These are phyloP conservation scores for Dermochelys coriacea DNA, from an alignment of 2,797 vertebrate species.

Conservation along the genomic window DNA sequence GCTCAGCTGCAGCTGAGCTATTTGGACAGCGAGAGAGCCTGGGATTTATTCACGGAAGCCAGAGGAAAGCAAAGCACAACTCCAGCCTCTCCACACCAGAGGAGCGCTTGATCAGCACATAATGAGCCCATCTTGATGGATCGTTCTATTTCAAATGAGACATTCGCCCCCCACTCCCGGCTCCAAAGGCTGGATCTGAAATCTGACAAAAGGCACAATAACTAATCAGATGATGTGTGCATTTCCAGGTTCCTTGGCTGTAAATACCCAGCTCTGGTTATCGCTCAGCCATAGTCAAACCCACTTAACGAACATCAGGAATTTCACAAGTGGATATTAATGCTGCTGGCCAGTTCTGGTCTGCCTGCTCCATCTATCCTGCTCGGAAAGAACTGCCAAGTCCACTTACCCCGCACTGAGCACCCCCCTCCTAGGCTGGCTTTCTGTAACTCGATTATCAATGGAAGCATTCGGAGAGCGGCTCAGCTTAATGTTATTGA, in stretches of 20 bases:
- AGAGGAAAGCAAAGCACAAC: neutral
- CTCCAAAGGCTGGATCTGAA: accelerated
- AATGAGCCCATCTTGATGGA: neutral
- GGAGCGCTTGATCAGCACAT: neutral
- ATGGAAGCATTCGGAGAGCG: neutral
- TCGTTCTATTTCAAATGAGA: accelerated
- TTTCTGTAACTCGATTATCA: neutral
- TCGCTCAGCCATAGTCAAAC: neutral
- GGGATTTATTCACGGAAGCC: neutral
- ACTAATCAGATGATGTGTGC: accelerated
- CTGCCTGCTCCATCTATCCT: neutral
- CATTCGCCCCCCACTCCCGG: neutral
- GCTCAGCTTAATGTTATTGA: neutral
- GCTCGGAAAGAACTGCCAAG: neutral
- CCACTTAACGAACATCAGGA: neutral
- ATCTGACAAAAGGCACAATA: neutral
- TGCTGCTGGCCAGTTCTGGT: neutral
- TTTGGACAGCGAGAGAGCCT: neutral
- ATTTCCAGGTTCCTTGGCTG: neutral
- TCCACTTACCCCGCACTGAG: neutral
- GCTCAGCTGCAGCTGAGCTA: neutral
- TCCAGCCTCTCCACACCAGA: neutral
- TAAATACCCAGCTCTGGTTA: neutral
- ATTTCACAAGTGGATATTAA: neutral
- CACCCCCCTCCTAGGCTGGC: neutral